Percentiles rank a stretch among this genome's conserved stretches.
phyloP scores from a whole-genome alignment of 2,797 vertebrate species.

The Sebastolobus altivelis region DNA sequence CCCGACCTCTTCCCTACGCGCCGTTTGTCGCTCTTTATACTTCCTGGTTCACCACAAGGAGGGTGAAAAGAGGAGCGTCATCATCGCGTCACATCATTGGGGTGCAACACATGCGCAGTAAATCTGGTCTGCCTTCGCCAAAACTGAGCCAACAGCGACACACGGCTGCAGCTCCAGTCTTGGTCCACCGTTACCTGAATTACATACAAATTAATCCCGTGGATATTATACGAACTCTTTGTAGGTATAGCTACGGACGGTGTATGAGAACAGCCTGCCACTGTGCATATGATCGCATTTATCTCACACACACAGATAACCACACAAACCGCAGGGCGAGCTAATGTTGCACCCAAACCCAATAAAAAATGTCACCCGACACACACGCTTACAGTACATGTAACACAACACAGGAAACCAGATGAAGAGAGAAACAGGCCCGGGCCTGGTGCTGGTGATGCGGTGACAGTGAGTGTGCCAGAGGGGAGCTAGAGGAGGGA shows the following conservation, averaged over 20 bases:
- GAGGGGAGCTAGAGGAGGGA: constrained; percentile 39
- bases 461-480: constrained; percentile 37
- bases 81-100: no score
- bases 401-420: constrained; percentile 34
- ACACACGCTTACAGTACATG: constrained; percentile 2
- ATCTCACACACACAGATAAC: constrained; percentile 2
- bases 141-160: no score
- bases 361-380: constrained; percentile 23
- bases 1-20: no score
- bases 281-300: neutral
- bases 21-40: no score
- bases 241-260: neutral
- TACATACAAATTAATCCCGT: no score
- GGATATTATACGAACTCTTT: no score
- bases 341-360: constrained; percentile 34
- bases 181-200: no score
- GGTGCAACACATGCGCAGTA: no score
- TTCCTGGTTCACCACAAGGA: no score
- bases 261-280: neutral
- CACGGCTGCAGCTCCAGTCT: no score
- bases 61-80: no score
- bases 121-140: neutral
- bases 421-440: constrained; percentile 30
- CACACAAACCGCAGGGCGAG: constrained; percentile 27
- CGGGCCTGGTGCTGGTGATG: constrained; percentile 28